A percentile compares a stretch with the other conserved stretches of the same genome.
Conservation (phyloP, 2,113 vertebrate genomes). For the Coturnix japonica region DNA sequence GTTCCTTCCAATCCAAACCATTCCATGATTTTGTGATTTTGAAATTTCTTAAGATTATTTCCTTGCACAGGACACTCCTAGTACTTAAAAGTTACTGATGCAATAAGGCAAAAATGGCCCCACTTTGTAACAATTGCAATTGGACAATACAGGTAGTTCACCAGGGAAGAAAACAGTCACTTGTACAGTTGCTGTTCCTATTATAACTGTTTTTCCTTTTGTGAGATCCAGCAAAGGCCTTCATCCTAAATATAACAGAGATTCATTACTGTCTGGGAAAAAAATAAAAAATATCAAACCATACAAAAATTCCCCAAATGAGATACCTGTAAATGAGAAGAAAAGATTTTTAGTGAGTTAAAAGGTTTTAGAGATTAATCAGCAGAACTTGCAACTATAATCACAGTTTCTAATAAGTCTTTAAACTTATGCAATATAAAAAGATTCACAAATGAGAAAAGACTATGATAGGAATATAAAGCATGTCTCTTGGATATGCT, state of each 20-base stretch:
- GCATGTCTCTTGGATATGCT: background rate
- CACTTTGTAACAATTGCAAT: background rate
- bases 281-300: background rate
- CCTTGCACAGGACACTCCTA: background rate
- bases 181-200: background rate
- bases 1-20: too few species aligned
- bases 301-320: background rate
- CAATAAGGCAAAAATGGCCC: background rate
- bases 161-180: background rate
- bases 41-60: background rate
- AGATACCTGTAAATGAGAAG: background rate
- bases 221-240: background rate
- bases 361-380: background rate
- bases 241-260: background rate
- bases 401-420: background rate
- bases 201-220: background rate
- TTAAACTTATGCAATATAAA: background rate
- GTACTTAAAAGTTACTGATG: background rate
- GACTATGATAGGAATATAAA: background rate
- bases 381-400: background rate
- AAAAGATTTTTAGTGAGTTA: background rate
- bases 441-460: background rate
- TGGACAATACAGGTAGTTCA: background rate
- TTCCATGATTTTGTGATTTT: background rate
- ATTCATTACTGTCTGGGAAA: background rate